Evolutionary conservation across 2,113 vertebrate species (phyloP).

Genomic region (Petaurus breviceps): DNA sequence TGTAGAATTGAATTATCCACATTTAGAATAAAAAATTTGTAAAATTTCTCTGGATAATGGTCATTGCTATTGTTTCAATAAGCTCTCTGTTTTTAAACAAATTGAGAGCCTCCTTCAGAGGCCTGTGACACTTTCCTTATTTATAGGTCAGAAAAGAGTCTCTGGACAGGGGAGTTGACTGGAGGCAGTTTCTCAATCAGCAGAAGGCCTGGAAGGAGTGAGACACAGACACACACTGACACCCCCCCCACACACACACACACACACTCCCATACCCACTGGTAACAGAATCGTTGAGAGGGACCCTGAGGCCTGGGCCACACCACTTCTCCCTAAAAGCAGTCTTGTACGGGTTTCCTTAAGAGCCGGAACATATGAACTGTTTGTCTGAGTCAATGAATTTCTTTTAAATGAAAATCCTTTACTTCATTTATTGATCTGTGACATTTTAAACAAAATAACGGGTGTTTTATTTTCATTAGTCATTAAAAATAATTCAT

Average conservation of each 20-base stretch:
- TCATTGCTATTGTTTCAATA: background rate
- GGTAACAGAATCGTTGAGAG: background rate
- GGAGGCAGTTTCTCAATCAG: background rate
- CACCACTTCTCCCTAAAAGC: background rate
- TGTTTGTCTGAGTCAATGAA: background rate
- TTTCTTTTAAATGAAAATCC: constrained; percentile 5
- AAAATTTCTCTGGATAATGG: background rate
- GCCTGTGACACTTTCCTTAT: background rate
- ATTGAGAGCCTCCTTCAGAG: background rate
- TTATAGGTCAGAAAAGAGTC: background rate
- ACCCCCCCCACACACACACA: too few relatives aligned
- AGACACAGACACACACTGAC: background rate
- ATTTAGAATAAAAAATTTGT: background rate
- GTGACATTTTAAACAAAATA: constrained; percentile 19
- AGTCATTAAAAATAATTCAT: constrained; percentile 25
- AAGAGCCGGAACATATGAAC: background rate
- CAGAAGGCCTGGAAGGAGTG: accelerated
- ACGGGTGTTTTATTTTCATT: constrained; percentile 35
- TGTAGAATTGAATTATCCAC: background rate
- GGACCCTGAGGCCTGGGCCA: background rate
- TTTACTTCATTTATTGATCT: constrained; percentile 35
- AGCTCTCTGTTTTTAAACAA: background rate
- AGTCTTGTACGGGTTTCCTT: background rate
- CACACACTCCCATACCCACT: too few relatives aligned
- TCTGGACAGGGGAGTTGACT: background rate